phyloP scores from a whole-genome alignment of 2,113 vertebrate species.

The Sprattus sprattus region DNA sequence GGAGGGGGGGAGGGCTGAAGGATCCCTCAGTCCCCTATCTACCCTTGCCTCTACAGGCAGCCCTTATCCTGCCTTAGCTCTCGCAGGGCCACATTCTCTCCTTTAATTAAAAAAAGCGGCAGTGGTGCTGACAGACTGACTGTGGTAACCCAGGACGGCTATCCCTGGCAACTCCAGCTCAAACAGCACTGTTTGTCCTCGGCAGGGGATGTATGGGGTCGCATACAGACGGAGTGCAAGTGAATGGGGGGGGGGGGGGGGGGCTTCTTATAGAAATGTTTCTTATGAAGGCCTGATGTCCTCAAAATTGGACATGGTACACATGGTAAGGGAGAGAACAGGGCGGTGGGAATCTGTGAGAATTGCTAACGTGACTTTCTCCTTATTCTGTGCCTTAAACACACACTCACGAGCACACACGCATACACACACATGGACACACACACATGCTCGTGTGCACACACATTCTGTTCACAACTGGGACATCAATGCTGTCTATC shows the following conservation, averaged over 20 bases:
- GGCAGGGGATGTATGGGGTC: background rate
- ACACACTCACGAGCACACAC: background rate
- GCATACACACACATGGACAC: background rate
- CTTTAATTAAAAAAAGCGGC: constrained; percentile 43
- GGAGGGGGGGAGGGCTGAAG: too few species aligned
- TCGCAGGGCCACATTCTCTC: background rate
- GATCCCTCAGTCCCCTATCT: background rate
- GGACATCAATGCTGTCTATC: too few species aligned
- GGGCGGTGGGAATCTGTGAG: background rate
- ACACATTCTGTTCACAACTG: background rate
- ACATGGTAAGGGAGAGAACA: background rate
- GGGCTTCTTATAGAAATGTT: too few species aligned
- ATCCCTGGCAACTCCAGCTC: constrained; percentile 31
- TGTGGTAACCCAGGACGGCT: constrained; percentile 37
- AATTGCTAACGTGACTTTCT: background rate
- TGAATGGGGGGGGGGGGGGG: background rate
- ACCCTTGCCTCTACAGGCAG: background rate
- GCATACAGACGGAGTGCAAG: background rate
- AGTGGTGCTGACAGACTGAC: constrained; percentile 21
- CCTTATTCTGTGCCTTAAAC: background rate
- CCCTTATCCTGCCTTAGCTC: background rate
- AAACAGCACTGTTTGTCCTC: constrained; percentile 35
- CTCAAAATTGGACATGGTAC: background rate
- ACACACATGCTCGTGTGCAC: too few species aligned
- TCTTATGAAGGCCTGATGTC: background rate